phyloP scores from a whole-genome alignment of 1,140 invertebrate genomes.

The Argopecten irradians region DNA sequence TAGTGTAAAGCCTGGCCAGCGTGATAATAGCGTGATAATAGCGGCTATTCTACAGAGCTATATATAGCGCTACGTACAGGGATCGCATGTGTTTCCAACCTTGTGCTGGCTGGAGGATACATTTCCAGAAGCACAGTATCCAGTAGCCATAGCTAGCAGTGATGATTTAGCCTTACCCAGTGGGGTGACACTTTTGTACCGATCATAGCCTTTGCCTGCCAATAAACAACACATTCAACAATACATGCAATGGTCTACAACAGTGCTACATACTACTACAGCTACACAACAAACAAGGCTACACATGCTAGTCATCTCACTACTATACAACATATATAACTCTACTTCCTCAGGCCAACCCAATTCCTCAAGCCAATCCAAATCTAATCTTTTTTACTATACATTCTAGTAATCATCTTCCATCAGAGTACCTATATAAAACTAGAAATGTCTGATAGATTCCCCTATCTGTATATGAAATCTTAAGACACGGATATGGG shows the following conservation, averaged over 20 bases:
- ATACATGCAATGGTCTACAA: not conserved
- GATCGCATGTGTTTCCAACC: not conserved
- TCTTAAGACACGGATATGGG: too few species aligned
- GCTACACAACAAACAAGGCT: not conserved
- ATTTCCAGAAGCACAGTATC: conserved; percentile 14
- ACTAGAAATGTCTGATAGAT: too few species aligned
- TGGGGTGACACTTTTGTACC: not conserved
- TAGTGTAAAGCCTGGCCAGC: not conserved
- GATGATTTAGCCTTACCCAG: not conserved
- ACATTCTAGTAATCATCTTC: too few species aligned
- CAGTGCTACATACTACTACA: not conserved
- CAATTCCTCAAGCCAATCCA: too few species aligned
- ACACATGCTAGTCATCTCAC: not conserved
- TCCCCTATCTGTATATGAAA: too few species aligned
- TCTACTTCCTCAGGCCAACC: too few species aligned
- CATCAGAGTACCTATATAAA: too few species aligned
- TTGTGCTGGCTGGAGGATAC: not conserved
- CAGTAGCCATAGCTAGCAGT: conserved; percentile 7
- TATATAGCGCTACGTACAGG: conserved; percentile 2
- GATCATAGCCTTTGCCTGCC: conserved; percentile 14
- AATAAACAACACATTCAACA: conserved; percentile 9
- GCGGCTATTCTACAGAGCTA: not conserved
- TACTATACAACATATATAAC: not conserved
- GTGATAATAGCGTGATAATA: not conserved
- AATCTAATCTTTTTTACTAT: too few species aligned